phyloP scores from a whole-genome alignment of 2,113 vertebrate genomes.

The human (Homo sapiens) region DNA sequence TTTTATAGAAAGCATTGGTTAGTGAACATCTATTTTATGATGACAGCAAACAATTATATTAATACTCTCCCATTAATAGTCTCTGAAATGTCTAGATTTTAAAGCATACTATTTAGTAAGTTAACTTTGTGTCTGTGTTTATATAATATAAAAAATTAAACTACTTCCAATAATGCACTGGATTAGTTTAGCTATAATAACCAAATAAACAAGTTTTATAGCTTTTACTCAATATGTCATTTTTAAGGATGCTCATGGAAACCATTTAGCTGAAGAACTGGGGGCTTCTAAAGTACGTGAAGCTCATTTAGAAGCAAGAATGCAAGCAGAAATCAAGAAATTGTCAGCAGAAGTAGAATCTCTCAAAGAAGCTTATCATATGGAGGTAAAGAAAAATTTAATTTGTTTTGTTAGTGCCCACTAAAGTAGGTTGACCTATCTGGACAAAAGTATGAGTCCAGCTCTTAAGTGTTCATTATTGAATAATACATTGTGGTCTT shows the following conservation, averaged over 20 bases:
- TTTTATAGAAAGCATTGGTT: constrained; percentile 42
- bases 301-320: constrained; percentile 82
- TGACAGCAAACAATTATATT: not conserved
- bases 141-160: constrained; percentile 28
- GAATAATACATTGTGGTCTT: not conserved
- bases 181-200: constrained; percentile 26
- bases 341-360: constrained; percentile 83
- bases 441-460: constrained; percentile 25
- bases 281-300: constrained; percentile 84
- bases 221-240: constrained; percentile 55
- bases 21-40: not conserved
- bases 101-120: constrained; percentile 24
- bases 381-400: constrained; percentile 69
- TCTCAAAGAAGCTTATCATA: constrained; percentile 73
- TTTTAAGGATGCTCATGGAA: constrained; percentile 79
- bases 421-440: not conserved
- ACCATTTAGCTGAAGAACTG: constrained; percentile 83
- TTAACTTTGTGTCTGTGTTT: constrained; percentile 21
- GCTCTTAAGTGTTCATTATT: constrained; percentile 19
- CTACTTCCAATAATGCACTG: not conserved
- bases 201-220: not conserved
- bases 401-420: not conserved
- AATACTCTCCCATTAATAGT: not conserved
- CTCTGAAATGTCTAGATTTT: constrained; percentile 51
- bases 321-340: constrained; percentile 81